A percentile compares a stretch with the other conserved stretches of the same genome.
Conservation (phyloP, 2,113 vertebrate species). For the Acrocephalus arundinaceus region DNA sequence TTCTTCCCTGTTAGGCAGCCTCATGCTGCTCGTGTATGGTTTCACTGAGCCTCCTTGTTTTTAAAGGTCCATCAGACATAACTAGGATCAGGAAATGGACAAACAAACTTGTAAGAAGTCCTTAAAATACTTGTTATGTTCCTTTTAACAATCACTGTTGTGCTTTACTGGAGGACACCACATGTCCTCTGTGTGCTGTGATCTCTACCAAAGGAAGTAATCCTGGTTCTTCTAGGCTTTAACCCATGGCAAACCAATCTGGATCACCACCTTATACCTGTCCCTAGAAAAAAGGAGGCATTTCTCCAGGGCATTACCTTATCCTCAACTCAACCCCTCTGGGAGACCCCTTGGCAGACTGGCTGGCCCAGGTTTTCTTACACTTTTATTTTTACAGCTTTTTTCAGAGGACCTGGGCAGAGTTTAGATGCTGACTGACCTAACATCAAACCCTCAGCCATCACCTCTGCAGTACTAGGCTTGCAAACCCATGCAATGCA, state of each 20-base stretch:
- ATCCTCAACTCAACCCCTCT: neutral
- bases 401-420: neutral
- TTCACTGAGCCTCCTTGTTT: neutral
- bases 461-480: neutral
- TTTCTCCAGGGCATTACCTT: neutral
- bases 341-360: neutral
- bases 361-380: neutral
- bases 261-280: neutral
- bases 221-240: neutral
- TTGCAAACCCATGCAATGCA: neutral
- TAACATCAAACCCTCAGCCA: neutral
- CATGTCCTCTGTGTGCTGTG: neutral
- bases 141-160: neutral
- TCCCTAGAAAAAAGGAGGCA: neutral
- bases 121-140: neutral
- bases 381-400: neutral
- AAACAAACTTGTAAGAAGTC: neutral
- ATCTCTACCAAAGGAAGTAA: neutral
- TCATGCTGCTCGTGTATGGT: rapidly evolving
- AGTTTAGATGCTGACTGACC: neutral
- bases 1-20: neutral
- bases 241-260: neutral
- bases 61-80: neutral
- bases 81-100: neutral
- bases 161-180: neutral